Conservation (phyloP, 2,797 vertebrate genomes). For the Acanthiza pusilla region DNA sequence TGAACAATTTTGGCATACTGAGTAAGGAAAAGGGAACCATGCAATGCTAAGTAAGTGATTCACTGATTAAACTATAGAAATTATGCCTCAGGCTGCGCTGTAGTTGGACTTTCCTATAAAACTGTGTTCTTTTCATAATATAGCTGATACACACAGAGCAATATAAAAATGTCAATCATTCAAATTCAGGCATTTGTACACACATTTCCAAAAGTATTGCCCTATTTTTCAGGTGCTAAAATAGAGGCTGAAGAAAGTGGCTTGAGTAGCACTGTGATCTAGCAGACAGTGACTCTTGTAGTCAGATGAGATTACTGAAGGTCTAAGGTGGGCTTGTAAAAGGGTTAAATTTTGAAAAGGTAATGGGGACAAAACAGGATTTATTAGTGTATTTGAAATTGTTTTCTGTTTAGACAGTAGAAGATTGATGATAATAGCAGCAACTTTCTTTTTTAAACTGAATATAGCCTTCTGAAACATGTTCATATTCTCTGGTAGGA, state of each 20-base stretch:
- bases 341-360: neutral
- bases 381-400: constrained; percentile 2
- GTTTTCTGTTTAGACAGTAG: neutral
- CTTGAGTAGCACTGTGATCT: neutral
- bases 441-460: neutral
- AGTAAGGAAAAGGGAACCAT: neutral
- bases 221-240: neutral
- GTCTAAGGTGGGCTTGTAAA: neutral
- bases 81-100: constrained; percentile 6
- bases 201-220: neutral
- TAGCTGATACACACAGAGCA: neutral
- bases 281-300: neutral
- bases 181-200: neutral
- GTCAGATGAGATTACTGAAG: neutral
- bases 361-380: neutral
- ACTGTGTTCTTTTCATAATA: neutral
- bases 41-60: neutral
- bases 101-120: neutral
- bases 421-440: neutral
- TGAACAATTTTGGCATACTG: neutral
- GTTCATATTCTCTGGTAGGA: neutral
- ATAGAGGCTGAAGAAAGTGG: neutral
- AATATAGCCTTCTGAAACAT: neutral
- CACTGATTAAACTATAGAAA: constrained; percentile 33
- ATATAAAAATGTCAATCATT: constrained; percentile 13